Evolutionary conservation across 2,888 invertebrate species (phyloP).

Genomic region (Plagodis dolabraria): DNA sequence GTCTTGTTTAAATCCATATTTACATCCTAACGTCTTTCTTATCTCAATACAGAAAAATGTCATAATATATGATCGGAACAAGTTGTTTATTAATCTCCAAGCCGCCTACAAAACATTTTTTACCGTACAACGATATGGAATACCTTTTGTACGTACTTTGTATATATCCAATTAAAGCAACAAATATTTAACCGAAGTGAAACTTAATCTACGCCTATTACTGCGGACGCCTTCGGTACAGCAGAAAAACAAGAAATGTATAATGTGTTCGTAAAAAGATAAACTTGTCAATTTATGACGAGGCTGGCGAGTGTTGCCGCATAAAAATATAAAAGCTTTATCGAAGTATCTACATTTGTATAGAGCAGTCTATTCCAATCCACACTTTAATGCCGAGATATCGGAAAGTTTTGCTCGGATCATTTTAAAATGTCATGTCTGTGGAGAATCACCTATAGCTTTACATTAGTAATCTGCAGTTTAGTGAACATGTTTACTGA

Average conservation of each 20-base stretch:
- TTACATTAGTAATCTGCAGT: too few relatives aligned
- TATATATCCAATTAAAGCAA: slow-evolving; percentile 34
- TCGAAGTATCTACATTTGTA: slow-evolving; percentile 35
- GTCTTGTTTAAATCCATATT: too few relatives aligned
- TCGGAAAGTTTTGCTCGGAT: neutral
- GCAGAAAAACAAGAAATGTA: slow-evolving; percentile 38
- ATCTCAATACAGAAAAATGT: slow-evolving; percentile 16
- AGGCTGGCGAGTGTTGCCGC: slow-evolving; percentile 35
- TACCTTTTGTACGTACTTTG: slow-evolving; percentile 18
- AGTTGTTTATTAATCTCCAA: slow-evolving; percentile 20
- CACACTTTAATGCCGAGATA: slow-evolving; percentile 1
- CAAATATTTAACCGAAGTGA: slow-evolving; percentile 38
- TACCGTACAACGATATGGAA: slow-evolving; percentile 24
- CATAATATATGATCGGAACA: slow-evolving; percentile 22
- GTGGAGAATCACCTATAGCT: neutral
- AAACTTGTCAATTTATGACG: slow-evolving; percentile 45
- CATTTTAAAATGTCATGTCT: neutral
- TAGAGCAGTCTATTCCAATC: slow-evolving; percentile 8
- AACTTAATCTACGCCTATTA: slow-evolving; percentile 40
- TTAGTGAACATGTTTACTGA: too few relatives aligned
- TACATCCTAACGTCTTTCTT: slow-evolving; percentile 3
- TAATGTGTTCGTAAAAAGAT: slow-evolving; percentile 41
- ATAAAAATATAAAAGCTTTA: slow-evolving; percentile 33
- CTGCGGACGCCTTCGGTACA: slow-evolving; percentile 24
- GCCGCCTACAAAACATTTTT: slow-evolving; percentile 25